Evolutionary conservation across 2,888 invertebrate genomes (phyloP).

Genomic region (Mythimna albipuncta): DNA sequence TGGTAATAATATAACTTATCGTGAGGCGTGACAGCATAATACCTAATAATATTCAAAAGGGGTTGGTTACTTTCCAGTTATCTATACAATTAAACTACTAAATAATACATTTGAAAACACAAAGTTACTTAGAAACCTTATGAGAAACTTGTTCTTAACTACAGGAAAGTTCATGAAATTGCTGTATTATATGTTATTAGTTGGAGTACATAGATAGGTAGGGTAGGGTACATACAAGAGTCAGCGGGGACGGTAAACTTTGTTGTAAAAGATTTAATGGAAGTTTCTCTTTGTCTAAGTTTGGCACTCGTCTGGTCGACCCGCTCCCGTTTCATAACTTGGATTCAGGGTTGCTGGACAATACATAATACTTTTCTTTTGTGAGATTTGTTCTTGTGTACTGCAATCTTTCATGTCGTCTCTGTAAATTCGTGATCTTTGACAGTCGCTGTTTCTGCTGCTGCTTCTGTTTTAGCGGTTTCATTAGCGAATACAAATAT

Average conservation of each 20-base stretch:
- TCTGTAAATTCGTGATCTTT: conserved; percentile 13
- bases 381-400: conserved; percentile 36
- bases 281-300: conserved; percentile 89
- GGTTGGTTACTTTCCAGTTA: conserved; percentile 15
- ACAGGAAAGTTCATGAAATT: conserved; percentile 61
- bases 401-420: conserved; percentile 6
- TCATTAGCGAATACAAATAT: too few relatives aligned
- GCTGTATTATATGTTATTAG: conserved; percentile 58
- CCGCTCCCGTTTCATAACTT: conserved; percentile 83
- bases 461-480: not conserved
- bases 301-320: conserved; percentile 85
- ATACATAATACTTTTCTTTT: conserved; percentile 47
- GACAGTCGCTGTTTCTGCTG: not conserved
- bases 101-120: conserved; percentile 57
- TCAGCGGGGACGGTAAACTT: conserved; percentile 82
- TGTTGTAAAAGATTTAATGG: conserved; percentile 90
- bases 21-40: conserved; percentile 30
- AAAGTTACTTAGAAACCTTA: conserved; percentile 50
- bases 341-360: conserved; percentile 74
- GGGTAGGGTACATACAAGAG: conserved; percentile 75
- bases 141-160: conserved; percentile 58
- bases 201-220: conserved; percentile 48
- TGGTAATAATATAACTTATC: conserved; percentile 47
- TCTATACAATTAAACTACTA: conserved; percentile 36
- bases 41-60: conserved; percentile 37